Evolutionary conservation across 2,113 vertebrate species (phyloP).

Genomic region (Thunnus thynnus): DNA sequence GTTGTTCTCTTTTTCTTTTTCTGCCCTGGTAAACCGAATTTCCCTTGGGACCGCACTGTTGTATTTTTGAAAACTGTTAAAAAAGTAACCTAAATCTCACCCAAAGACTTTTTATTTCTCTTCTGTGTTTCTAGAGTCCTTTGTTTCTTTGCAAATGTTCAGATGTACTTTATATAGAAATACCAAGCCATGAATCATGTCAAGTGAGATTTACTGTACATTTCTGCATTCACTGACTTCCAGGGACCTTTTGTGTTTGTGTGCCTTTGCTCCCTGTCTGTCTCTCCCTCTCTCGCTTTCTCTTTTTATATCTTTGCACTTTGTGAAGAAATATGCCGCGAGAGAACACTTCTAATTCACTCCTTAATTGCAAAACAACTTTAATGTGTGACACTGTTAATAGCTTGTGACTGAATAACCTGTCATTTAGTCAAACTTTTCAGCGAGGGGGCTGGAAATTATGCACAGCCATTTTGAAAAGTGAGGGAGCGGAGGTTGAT

Average conservation of each 20-base stretch:
- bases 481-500: constrained; percentile 33
- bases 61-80: constrained; percentile 44
- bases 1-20: neutral
- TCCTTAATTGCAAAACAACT: constrained; percentile 65
- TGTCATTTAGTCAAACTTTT: constrained; percentile 58
- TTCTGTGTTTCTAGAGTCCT: constrained; percentile 9
- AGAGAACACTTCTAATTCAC: constrained; percentile 54
- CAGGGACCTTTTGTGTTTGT: constrained; percentile 65
- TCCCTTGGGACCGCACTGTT: constrained; percentile 38
- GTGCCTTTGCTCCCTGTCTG: constrained; percentile 38
- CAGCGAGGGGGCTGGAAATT: constrained; percentile 46
- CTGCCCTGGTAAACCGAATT: constrained; percentile 40
- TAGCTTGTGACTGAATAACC: constrained; percentile 74
- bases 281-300: neutral
- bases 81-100: constrained; percentile 56
- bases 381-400: constrained; percentile 66
- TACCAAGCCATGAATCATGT: constrained; percentile 59
- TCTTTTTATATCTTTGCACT: constrained; percentile 58
- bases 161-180: constrained; percentile 70
- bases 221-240: constrained; percentile 62
- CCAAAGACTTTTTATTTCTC: constrained; percentile 31
- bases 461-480: constrained; percentile 47
- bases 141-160: constrained; percentile 60
- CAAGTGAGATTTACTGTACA: constrained; percentile 70
- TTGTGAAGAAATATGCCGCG: constrained; percentile 51